phyloP scores from a whole-genome alignment of 2,888 invertebrate species.

The Caenorhabditis sp. region DNA sequence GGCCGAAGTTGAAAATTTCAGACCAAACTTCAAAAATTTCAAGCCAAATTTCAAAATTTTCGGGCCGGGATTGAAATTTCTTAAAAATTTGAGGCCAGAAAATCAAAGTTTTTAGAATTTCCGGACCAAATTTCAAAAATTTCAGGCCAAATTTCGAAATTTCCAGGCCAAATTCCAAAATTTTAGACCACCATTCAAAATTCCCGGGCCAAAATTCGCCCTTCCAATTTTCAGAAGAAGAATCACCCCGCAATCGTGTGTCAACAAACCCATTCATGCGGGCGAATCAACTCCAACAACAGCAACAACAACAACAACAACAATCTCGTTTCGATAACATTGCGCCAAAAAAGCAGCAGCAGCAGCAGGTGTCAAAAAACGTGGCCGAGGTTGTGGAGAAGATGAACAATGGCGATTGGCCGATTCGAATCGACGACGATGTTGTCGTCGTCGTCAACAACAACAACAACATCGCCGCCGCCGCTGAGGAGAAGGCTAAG shows the following conservation, averaged over 20 bases:
- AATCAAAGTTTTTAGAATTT: too few relatives aligned
- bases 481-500: slow-evolving; percentile 19
- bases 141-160: too few relatives aligned
- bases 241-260: slow-evolving; percentile 24
- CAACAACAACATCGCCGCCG: slow-evolving; percentile 26
- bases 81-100: too few relatives aligned
- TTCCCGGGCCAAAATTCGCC: too few relatives aligned
- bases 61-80: too few relatives aligned
- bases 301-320: slow-evolving; percentile 11
- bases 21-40: too few relatives aligned
- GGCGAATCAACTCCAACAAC: slow-evolving; percentile 26
- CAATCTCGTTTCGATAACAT: neutral
- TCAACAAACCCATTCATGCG: slow-evolving; percentile 52
- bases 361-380: slow-evolving; percentile 39
- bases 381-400: slow-evolving; percentile 55
- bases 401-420: slow-evolving; percentile 58
- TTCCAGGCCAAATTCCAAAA: too few relatives aligned
- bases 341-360: slow-evolving; percentile 14
- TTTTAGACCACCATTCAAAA: too few relatives aligned
- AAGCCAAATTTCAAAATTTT: too few relatives aligned
- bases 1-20: too few relatives aligned
- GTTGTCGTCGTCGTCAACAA: too few relatives aligned
- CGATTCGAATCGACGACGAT: slow-evolving; percentile 50
- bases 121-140: too few relatives aligned
- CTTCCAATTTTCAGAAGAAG: slow-evolving; percentile 21